A percentile compares a stretch with the other conserved stretches of the same genome.
Evolutionary conservation across 2,797 vertebrate genomes (phyloP).

Genomic region (Bucorvus abyssinicus): DNA sequence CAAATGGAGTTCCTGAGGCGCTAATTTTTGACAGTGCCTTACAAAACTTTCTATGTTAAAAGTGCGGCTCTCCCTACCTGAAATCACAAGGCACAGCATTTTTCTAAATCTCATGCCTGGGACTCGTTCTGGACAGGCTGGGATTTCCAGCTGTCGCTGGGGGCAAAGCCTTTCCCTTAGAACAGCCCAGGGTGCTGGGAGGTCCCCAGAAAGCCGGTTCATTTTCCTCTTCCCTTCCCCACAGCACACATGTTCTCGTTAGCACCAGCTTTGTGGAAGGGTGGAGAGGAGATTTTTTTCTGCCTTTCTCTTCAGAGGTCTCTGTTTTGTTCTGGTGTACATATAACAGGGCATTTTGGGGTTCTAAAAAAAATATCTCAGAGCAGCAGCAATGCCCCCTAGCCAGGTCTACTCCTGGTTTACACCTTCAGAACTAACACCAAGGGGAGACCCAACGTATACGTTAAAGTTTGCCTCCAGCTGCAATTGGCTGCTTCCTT

Average conservation of each 20-base stretch:
- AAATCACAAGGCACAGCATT: neutral
- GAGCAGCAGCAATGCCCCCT: neutral
- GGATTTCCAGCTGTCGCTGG: neutral
- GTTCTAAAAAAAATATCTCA: neutral
- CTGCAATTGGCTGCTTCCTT: neutral
- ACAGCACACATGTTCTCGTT: neutral
- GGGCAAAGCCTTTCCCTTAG: neutral
- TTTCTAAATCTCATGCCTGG: neutral
- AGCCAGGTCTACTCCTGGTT: neutral
- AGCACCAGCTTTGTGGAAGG: neutral
- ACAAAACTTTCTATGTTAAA: neutral
- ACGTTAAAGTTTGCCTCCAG: neutral
- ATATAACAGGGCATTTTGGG: neutral
- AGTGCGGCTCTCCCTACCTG: neutral
- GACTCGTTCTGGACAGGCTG: neutral
- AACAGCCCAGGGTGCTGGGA: neutral
- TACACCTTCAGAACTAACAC: neutral
- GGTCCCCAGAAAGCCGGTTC: neutral
- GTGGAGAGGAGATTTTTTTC: conserved; percentile 1
- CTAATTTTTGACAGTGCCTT: neutral
- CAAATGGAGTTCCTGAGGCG: neutral
- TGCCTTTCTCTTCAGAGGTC: neutral
- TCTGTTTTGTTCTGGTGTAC: neutral
- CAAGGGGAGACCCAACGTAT: neutral
- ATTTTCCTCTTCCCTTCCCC: neutral